Evolutionary conservation across 2,113 vertebrate genomes (phyloP), one percentile per base, ranked within the genome.

Genomic region (Oreocharis arfaki): DNA sequence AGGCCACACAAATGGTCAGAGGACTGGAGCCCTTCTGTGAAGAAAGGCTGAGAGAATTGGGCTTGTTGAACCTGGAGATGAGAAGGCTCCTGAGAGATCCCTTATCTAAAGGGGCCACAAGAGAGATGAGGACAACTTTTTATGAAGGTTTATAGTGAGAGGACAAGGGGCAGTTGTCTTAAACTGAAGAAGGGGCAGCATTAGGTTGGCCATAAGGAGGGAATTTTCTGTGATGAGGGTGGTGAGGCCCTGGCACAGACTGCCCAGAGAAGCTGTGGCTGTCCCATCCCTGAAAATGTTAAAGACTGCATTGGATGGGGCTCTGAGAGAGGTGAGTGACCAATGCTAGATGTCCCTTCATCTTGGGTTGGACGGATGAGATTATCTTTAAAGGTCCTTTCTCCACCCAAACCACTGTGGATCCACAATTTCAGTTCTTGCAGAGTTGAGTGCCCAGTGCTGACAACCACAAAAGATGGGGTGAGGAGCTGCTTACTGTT

Each of bases 401-500:
- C 32, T 61, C 63, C 27, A 33, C 52, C 35, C 67, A 86, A 80
- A 37, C 44, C 24, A 8, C 24, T 24, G 28, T 4, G 39, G 41
- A 44, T 19, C 47, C 11, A 4, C 1, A 2, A 63, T 35, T 73
- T 91, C 52, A 16, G 53, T 55, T 39, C 1, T 1, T 4, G 63
- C 55, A 69, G 32, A 77, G 26, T 3, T 42, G 2, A 3, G 8
- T 6, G 30, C 4, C 27, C 33, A 67, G 22, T 7, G 3, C 33
- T 3, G 7, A 37, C 7, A 23, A 37, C 27, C 44, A 7, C 0
- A 1, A 52, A 50, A 16, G 22, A 53, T 1, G 5, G 4, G 46
- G 28, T 13, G 24, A 56, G 0, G 5, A 8, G 10, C 23, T 42
- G 85, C 99, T 97, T 98, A 99, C 99, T 98, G 98, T 99, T 99